A percentile compares a stretch with the other conserved stretches of the same genome.
Evolutionary conservation across 2,797 vertebrate genomes (phyloP).

Genomic region (Phrynocephalus vlangalii): DNA sequence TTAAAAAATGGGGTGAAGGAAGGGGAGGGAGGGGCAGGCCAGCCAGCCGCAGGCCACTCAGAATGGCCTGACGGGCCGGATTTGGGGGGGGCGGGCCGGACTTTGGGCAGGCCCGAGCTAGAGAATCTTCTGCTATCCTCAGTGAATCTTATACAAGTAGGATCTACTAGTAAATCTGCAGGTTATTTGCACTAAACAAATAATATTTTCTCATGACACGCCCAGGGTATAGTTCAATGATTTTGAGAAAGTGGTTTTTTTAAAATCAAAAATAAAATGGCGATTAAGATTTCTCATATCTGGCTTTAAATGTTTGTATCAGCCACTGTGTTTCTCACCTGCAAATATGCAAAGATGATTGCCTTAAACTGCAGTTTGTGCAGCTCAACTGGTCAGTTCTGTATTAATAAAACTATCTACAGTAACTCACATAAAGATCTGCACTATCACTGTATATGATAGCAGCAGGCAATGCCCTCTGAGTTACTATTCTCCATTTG

Average conservation of each 20-base stretch:
- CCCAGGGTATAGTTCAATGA: no score
- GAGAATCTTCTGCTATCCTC: background rate
- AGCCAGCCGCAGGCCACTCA: no score
- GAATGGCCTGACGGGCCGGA: no score
- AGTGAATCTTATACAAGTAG: background rate
- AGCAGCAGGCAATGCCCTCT: background rate
- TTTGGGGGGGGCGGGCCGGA: no score
- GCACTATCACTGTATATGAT: no score
- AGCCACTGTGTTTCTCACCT: background rate
- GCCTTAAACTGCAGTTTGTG: background rate
- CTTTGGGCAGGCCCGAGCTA: no score
- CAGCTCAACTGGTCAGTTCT: background rate
- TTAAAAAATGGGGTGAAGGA: no score
- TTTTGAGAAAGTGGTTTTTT: no score
- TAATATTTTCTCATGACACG: no score
- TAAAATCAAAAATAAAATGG: background rate
- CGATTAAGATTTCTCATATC: background rate
- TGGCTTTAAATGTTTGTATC: background rate
- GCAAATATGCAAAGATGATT: background rate
- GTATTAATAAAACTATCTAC: no score
- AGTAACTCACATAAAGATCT: no score
- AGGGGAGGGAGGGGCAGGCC: no score
- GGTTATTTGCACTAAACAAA: background rate
- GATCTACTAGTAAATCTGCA: background rate
- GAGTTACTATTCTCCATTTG: background rate